Evolutionary conservation across 2,888 invertebrate genomes (phyloP).

Genomic region (Plagodis pulveraria): DNA sequence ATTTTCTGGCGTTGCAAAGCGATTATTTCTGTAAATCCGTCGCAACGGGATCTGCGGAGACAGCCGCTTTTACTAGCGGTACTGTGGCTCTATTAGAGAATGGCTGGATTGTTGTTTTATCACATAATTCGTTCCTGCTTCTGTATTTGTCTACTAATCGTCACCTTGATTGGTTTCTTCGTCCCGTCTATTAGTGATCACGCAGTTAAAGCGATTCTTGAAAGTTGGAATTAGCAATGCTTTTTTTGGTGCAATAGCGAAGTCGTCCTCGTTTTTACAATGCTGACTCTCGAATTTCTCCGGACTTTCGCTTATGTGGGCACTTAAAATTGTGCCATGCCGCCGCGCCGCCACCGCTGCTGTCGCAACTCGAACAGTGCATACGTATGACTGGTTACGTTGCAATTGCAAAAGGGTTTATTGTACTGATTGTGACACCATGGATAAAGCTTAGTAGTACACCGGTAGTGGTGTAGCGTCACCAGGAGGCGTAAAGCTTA

Average conservation of each 20-base stretch:
- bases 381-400: slow-evolving; percentile 45
- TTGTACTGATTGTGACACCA: slow-evolving; percentile 40
- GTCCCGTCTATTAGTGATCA: too few species aligned
- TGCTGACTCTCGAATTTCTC: slow-evolving; percentile 60
- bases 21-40: slow-evolving; percentile 60
- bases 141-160: too few species aligned
- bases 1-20: slow-evolving; percentile 61
- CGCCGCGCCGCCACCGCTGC: slow-evolving; percentile 15
- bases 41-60: slow-evolving; percentile 51
- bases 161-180: too few species aligned
- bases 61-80: slow-evolving; percentile 34
- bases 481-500: slow-evolving; percentile 21
- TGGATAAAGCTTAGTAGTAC: slow-evolving; percentile 20
- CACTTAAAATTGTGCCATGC: slow-evolving; percentile 56
- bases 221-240: too few species aligned
- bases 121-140: not conserved
- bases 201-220: too few species aligned
- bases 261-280: slow-evolving; percentile 36
- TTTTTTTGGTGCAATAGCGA: slow-evolving; percentile 17
- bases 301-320: slow-evolving; percentile 57
- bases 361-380: slow-evolving; percentile 42
- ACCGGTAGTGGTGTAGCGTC: slow-evolving; percentile 22
- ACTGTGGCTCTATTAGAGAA: slow-evolving; percentile 5
- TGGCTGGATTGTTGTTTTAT: slow-evolving; percentile 1
- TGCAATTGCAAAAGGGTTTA: slow-evolving; percentile 46